Evolutionary conservation across 2,888 invertebrate species (phyloP).

Genomic region (Cerastoderma edule): DNA sequence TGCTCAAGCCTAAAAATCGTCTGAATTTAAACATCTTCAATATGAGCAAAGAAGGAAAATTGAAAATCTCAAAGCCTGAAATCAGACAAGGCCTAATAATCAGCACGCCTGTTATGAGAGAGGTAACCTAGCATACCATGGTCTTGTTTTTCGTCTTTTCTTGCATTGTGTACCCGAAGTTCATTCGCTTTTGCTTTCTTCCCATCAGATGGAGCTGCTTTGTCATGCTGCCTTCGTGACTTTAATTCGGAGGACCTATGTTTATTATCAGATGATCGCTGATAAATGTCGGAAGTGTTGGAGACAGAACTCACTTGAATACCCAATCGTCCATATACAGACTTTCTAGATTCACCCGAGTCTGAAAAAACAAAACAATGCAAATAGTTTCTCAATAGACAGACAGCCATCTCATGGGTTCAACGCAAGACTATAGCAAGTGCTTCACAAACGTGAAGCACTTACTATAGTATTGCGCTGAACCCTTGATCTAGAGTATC

Average conservation of each 20-base stretch:
- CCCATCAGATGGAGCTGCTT: neutral
- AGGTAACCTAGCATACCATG: neutral
- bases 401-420: neutral
- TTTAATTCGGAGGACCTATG: constrained; percentile 4
- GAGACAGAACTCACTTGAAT: constrained; percentile 31
- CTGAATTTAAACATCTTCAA: neutral
- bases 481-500: neutral
- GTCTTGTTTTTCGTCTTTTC: neutral
- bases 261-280: neutral
- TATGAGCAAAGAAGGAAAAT: neutral
- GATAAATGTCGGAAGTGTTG: no score
- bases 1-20: neutral
- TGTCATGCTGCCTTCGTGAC: constrained; percentile 3
- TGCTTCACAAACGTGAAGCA: no score
- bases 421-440: no score
- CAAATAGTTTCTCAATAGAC: neutral
- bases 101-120: neutral
- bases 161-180: neutral
- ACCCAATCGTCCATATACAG: constrained; percentile 68
- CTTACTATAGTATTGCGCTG: no score
- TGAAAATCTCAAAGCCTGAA: neutral
- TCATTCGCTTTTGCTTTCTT: constrained; percentile 10
- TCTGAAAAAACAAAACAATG: constrained; percentile 6
- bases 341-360: constrained; percentile 39
- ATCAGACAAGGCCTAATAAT: neutral